Evolutionary conservation across 2,113 vertebrate species (phyloP).

Genomic region (Macaca fascicularis): T2T-MFA8v1.1 NC_088379.1:147390001-147390500

Average conservation of each 20-base stretch:
- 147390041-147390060: no score
- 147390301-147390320: neutral
- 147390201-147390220: neutral
- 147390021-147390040: no score
- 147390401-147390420: neutral
- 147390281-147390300: neutral
- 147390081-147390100: no score
- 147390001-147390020: no score
- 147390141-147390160: neutral
- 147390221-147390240: neutral
- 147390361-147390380: neutral
- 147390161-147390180: neutral
- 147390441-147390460: neutral
- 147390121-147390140: no score
- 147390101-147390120: no score
- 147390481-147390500: neutral
- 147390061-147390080: no score
- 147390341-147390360: neutral
- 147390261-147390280: neutral
- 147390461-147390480: neutral
- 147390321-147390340: neutral
- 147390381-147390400: neutral
- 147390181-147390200: neutral
- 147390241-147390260: neutral
- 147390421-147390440: neutral